These are phyloP conservation scores for Malurus melanocephalus DNA, from an alignment of 2,113 vertebrate species.

Conservation along the genomic window DNA sequence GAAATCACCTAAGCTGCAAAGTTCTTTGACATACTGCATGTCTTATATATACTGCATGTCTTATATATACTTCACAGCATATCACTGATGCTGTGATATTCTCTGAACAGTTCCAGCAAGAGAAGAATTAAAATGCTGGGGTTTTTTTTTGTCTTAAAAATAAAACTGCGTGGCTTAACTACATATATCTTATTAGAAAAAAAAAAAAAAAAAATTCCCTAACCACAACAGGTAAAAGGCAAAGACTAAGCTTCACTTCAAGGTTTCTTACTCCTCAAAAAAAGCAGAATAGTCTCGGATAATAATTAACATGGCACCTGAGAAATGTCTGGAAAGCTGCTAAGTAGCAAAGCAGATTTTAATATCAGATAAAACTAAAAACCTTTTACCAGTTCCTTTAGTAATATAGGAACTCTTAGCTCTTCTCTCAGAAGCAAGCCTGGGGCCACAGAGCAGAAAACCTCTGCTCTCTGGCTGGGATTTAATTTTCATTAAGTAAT, in stretches of 20 bases:
- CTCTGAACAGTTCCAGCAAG: neutral
- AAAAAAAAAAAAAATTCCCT: neutral
- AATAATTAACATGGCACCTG: neutral
- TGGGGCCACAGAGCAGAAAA: neutral
- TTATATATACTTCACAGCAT: too few relatives aligned
- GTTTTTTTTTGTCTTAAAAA: neutral
- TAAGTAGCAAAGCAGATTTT: neutral
- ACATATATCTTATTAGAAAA: neutral
- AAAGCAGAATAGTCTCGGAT: neutral
- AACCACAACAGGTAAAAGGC: neutral
- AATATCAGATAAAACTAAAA: neutral
- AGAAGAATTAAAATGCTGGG: neutral
- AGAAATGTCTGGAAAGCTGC: neutral
- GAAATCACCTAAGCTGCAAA: neutral
- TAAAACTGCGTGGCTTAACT: neutral
- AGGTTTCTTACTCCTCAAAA: neutral
- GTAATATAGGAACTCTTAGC: neutral
- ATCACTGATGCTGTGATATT: neutral
- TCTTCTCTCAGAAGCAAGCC: neutral
- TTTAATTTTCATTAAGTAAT: neutral
- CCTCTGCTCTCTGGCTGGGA: neutral
- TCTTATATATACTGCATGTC: too few relatives aligned
- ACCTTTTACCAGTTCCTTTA: neutral
- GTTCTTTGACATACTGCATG: neutral
- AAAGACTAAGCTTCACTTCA: neutral